phyloP scores from a whole-genome alignment of 2,888 invertebrate genomes.

The Sinelater perroti region DNA sequence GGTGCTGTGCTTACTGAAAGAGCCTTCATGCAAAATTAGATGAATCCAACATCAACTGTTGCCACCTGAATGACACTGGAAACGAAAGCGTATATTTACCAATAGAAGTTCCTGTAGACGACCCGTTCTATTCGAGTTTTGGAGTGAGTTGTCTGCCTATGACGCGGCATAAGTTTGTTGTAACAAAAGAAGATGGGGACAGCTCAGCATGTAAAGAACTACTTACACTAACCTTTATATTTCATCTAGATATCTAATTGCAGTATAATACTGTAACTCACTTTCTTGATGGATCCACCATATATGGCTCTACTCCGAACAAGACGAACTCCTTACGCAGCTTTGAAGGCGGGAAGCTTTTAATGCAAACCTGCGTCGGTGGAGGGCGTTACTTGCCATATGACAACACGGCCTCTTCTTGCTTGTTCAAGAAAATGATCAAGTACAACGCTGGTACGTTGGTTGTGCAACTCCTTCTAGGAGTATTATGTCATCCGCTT shows the following conservation, averaged over 20 bases:
- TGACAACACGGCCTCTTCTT: slow-evolving; percentile 68
- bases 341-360: slow-evolving; percentile 69
- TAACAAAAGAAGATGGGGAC: no score
- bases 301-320: slow-evolving; percentile 75
- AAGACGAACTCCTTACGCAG: slow-evolving; percentile 67
- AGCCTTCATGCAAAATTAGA: background rate
- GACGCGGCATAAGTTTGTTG: slow-evolving; percentile 66
- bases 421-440: no score
- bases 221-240: no score
- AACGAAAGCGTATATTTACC: slow-evolving; percentile 68
- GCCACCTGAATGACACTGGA: background rate
- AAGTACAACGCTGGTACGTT: no score
- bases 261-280: slow-evolving; percentile 81
- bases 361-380: slow-evolving; percentile 72
- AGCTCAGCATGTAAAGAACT: no score
- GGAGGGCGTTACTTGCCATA: slow-evolving; percentile 73
- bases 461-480: background rate
- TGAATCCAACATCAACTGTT: slow-evolving; percentile 1
- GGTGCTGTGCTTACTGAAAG: no score
- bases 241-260: no score
- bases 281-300: slow-evolving; percentile 75
- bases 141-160: slow-evolving; percentile 75
- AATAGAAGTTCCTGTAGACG: slow-evolving; percentile 67
- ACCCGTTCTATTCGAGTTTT: slow-evolving; percentile 68
- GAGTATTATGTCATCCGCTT: background rate